Conservation (phyloP, 2,113 vertebrate genomes). For the Macaca nemestrina region DNA sequence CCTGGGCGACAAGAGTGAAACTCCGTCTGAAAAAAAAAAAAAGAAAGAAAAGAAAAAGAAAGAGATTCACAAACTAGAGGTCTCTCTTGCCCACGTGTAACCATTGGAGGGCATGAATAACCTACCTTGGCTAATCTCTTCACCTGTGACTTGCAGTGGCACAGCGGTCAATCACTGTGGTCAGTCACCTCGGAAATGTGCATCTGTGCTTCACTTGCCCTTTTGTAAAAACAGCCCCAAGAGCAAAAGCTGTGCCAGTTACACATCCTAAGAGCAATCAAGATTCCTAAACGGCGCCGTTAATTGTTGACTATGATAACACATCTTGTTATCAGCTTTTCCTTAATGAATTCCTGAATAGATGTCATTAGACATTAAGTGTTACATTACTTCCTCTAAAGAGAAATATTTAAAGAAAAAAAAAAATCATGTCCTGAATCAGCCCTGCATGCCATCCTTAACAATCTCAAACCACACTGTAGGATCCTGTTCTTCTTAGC, state of each 20-base stretch:
- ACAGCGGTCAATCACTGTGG: too few relatives aligned
- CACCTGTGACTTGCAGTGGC: neutral
- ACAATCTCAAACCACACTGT: neutral
- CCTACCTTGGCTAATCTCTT: neutral
- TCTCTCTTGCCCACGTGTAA: neutral
- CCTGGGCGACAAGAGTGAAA: too few relatives aligned
- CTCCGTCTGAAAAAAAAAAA: too few relatives aligned
- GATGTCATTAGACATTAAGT: constrained; percentile 64
- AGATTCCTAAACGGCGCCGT: neutral
- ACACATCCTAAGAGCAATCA: neutral
- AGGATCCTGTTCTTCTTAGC: neutral
- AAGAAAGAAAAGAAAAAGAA: too few relatives aligned
- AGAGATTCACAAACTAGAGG: neutral
- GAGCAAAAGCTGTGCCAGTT: neutral
- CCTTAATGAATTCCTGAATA: constrained; percentile 72
- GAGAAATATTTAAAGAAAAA: constrained; percentile 48
- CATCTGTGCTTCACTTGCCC: neutral
- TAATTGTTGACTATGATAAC: constrained; percentile 60
- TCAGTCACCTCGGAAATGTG: neutral
- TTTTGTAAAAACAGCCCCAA: neutral
- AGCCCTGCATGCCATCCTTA: neutral
- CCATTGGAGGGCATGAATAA: rapidly evolving
- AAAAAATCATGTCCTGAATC: neutral
- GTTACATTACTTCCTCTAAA: constrained; percentile 51
- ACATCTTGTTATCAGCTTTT: constrained; percentile 65